Base-by-base conservation (phyloP, 2,113 vertebrate genomes). In the Cynoglossus semilaevis region DNA sequence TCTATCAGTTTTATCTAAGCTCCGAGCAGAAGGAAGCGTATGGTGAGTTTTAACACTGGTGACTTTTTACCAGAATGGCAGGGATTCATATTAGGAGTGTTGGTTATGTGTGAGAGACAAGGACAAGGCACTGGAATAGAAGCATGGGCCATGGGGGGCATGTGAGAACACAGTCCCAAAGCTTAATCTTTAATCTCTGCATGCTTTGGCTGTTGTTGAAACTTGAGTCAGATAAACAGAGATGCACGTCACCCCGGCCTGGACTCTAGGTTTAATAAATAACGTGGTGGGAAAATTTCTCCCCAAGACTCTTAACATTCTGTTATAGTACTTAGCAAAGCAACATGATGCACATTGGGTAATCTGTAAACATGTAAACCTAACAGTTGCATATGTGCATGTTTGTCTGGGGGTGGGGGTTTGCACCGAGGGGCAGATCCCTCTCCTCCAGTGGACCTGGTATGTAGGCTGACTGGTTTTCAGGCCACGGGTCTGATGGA, bases 181-280 rank as follows among this genome's bases (percentile, higher is more conserved):
- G 50, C 77, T 64, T 73, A 63, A 70, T 79, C 75, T 74, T 70
- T 77, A 63, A 42, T 51, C 67, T 36, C 11, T 15, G 36, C 37
- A 52, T 53, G 45, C 18, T 59, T 13, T 35, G 52, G 45, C 45
- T 44, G 62, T 74, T 69, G 51, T 48, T 11, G 3, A 41, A 72
- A 64, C 9, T 9, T 76, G 62, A 65, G 62, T 53, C 34, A 51
- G 65, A 54, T 52, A 76, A 74, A 37, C 50, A 60, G 63, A 58
- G 47, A 67, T 74, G 65, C 70, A 49, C 42, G 40, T 74, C 55
- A 75, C 16, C 15, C 14, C 51, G 52, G n/a, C 36, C 2, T 4
- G 49, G 57, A 51, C 22, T 15, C 13, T 40, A 34, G 53, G 56
- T 61, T 82, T 67, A 75, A 71, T 67, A 51, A 77, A 75, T 70